Conservation (phyloP, 1,140 invertebrate genomes). For the Drosophila trapezifrons region DNA sequence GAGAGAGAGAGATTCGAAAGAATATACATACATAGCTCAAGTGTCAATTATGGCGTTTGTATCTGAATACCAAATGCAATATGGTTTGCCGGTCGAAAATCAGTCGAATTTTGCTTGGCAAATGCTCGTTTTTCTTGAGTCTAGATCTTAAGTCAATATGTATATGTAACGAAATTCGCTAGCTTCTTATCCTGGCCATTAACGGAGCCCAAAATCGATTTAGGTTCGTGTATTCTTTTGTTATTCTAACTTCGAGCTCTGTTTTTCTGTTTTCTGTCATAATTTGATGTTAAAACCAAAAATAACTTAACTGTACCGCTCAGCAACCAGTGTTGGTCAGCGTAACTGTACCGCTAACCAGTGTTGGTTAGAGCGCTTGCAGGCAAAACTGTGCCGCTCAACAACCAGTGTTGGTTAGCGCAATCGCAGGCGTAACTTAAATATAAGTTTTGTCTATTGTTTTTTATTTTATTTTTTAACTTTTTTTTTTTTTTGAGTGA, state of each 20-base stretch:
- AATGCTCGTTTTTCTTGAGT: constrained; percentile 53
- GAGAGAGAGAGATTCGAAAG: not conserved
- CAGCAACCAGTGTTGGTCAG: constrained; percentile 2
- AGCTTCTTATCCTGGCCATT: constrained; percentile 47
- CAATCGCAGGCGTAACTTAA: not conserved
- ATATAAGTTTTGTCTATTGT: constrained; percentile 33
- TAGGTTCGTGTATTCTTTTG: constrained; percentile 18
- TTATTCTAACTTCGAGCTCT: constrained; percentile 7
- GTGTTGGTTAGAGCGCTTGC: not conserved
- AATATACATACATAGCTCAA: constrained; percentile 14
- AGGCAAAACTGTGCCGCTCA: constrained; percentile 21
- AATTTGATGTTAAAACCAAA: constrained; percentile 32
- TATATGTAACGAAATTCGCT: constrained; percentile 50
- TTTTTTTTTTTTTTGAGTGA: constrained; percentile 3
- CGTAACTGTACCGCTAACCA: constrained; percentile 1
- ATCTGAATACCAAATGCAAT: constrained; percentile 34
- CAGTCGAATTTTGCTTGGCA: constrained; percentile 43
- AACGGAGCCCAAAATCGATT: constrained; percentile 17
- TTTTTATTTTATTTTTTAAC: constrained; percentile 4
- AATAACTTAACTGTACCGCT: constrained; percentile 35
- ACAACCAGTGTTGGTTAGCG: constrained; percentile 5
- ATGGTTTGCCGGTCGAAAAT: constrained; percentile 19
- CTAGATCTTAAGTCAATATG: constrained; percentile 48
- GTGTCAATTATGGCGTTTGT: constrained; percentile 29
- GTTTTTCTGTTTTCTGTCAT: constrained; percentile 3